phyloP scores from a whole-genome alignment of 2,888 invertebrate genomes.

The Parascotia fuliginaria region DNA sequence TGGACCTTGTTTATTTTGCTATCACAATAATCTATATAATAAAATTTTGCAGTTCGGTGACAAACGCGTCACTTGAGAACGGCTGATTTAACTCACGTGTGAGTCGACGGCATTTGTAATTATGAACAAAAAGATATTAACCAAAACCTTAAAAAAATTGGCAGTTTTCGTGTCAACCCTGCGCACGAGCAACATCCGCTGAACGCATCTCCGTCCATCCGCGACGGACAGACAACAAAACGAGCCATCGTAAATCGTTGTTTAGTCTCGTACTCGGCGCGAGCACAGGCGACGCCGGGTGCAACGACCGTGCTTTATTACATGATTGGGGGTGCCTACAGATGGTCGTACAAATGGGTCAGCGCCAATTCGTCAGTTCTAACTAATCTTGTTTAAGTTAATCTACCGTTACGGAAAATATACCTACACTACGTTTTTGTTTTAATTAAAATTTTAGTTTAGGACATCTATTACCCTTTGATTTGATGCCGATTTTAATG shows the following conservation, averaged over 20 bases:
- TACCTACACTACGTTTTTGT: background rate
- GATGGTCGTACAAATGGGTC: slow-evolving; percentile 30
- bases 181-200: slow-evolving; percentile 42
- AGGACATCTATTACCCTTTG: no score
- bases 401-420: slow-evolving; percentile 8
- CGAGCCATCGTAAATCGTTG: slow-evolving; percentile 41
- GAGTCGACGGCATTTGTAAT: no score
- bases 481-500: no score
- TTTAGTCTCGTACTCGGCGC: slow-evolving; percentile 10
- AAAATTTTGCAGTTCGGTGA: no score
- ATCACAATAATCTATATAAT: no score
- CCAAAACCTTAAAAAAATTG: background rate
- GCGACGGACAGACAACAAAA: slow-evolving; percentile 51
- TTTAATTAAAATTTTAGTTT: no score
- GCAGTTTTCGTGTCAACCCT: slow-evolving; percentile 3
- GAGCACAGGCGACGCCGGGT: slow-evolving; percentile 28
- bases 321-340: slow-evolving; percentile 50
- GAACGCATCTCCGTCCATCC: slow-evolving; percentile 56
- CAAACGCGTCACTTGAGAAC: no score
- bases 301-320: slow-evolving; percentile 56
- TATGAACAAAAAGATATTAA: no score
- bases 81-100: no score
- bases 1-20: no score
- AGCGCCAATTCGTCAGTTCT: slow-evolving; percentile 16
- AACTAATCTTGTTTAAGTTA: slow-evolving; percentile 3